Conservation (phyloP, 2,113 vertebrate species). For the Addax nasomaculatus region DNA sequence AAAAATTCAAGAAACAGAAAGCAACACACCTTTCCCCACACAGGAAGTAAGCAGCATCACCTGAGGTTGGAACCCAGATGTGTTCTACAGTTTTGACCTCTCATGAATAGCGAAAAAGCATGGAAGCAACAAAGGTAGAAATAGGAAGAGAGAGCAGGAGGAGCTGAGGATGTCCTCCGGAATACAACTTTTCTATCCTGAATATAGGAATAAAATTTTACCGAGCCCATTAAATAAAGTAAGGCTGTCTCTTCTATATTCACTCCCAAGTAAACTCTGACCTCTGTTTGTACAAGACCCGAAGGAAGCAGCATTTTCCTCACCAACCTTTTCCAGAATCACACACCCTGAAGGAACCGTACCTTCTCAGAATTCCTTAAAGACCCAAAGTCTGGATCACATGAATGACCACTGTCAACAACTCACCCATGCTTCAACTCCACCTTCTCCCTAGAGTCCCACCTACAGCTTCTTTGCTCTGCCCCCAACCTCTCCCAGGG, state of each 20-base stretch:
- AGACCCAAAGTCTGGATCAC: neutral
- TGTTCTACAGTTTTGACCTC: neutral
- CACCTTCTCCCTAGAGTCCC: neutral
- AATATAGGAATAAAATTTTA: neutral
- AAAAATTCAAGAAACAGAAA: neutral
- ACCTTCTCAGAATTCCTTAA: neutral
- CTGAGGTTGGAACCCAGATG: neutral
- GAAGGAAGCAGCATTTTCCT: neutral
- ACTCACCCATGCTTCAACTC: neutral
- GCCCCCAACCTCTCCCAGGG: neutral
- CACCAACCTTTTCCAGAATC: neutral
- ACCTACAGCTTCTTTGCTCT: neutral
- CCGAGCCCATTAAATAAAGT: neutral
- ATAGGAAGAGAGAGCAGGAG: neutral
- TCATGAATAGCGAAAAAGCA: neutral
- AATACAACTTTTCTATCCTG: neutral
- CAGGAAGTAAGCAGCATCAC: neutral
- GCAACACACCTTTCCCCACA: neutral
- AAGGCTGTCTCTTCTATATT: neutral
- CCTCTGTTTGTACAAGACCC: neutral
- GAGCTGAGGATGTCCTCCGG: neutral
- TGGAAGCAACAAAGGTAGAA: neutral
- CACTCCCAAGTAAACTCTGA: neutral
- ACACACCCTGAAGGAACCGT: neutral
- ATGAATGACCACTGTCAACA: neutral